Evolutionary conservation across 2,113 vertebrate species (phyloP).

Genomic region (Trogon melanurus): DNA sequence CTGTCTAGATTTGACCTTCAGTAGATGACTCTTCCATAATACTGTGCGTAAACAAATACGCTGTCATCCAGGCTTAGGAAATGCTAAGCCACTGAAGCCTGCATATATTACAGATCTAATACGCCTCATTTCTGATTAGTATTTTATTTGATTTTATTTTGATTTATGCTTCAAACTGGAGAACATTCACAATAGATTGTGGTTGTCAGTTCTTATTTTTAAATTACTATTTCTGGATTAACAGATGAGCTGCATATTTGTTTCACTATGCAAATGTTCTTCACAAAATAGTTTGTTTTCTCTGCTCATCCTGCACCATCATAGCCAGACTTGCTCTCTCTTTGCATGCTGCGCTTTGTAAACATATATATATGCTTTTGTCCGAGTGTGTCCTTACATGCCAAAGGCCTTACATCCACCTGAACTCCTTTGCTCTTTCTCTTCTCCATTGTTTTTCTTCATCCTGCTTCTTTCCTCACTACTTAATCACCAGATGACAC

Average conservation of each 20-base stretch:
- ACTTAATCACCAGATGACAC: background rate
- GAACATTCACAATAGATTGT: background rate
- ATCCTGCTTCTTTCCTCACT: background rate
- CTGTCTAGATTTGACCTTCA: constrained; percentile 56
- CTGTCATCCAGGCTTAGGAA: constrained; percentile 53
- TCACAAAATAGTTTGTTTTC: constrained; percentile 18
- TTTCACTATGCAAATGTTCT: constrained; percentile 3
- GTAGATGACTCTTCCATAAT: constrained; percentile 35
- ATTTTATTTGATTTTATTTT: constrained; percentile 45
- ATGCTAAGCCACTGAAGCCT: constrained; percentile 43
- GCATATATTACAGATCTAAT: background rate
- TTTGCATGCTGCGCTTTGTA: background rate
- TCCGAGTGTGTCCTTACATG: background rate
- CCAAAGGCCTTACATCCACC: background rate
- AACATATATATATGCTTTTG: background rate
- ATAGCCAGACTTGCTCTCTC: background rate
- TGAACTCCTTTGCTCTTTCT: background rate
- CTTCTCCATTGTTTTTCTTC: background rate
- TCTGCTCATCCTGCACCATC: background rate
- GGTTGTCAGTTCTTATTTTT: constrained; percentile 36
- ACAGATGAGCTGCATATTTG: constrained; percentile 15
- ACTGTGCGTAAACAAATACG: constrained; percentile 16
- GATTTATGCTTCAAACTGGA: constrained; percentile 15
- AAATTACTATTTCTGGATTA: constrained; percentile 10
- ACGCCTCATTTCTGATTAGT: constrained; percentile 3